These are phyloP conservation scores for Leptothorax acervorum DNA, from an alignment of 2,888 invertebrate species.

Conservation along the genomic window DNA sequence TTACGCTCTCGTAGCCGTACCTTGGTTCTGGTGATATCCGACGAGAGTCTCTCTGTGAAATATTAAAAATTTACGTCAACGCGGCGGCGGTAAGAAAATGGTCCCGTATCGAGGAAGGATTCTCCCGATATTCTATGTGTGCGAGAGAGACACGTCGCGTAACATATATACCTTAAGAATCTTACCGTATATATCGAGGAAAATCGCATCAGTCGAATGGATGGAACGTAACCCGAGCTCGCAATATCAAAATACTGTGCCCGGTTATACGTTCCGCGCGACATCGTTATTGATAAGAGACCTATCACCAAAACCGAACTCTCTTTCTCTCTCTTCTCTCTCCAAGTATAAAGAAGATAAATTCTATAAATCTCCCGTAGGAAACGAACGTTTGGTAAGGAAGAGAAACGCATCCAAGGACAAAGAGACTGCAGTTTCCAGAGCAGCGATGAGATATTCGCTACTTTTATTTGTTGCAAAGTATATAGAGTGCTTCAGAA, in stretches of 20 bases:
- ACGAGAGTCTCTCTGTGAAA: conserved; percentile 13
- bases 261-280: conserved; percentile 5
- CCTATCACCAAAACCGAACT: not conserved
- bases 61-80: conserved; percentile 52
- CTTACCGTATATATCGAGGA: conserved; percentile 22
- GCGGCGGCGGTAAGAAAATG: conserved; percentile 13
- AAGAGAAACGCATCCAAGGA: not conserved
- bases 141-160: not conserved
- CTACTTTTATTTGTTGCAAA: conserved; percentile 4
- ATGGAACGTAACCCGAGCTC: conserved; percentile 14
- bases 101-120: not conserved
- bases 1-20: not conserved
- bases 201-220: conserved; percentile 44
- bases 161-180: conserved; percentile 40
- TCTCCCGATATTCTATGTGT: conserved; percentile 16
- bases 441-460: not conserved
- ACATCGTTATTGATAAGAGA: conserved; percentile 44
- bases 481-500: not conserved
- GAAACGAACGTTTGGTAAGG: conserved; percentile 5
- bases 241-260: conserved; percentile 44
- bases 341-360: not conserved
- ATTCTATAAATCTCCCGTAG: conserved; percentile 21
- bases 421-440: not conserved
- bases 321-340: not conserved
- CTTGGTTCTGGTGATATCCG: not conserved